Percentiles rank a stretch among this genome's conserved stretches.
Conservation (phyloP, 2,888 invertebrate species). For the Euzophera pinguis region DNA sequence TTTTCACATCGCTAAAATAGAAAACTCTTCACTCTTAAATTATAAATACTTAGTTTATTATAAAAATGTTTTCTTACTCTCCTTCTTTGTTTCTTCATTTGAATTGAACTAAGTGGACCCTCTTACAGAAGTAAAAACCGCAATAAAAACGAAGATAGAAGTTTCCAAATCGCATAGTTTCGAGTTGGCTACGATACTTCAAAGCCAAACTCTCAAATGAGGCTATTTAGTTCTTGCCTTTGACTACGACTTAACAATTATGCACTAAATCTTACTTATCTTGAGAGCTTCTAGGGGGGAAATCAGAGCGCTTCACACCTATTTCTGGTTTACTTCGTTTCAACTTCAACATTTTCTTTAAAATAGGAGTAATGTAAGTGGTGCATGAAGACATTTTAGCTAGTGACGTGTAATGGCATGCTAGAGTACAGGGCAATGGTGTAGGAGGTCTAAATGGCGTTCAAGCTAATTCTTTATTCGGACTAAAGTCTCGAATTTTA, state of each 20-base stretch:
- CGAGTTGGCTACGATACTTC: not conserved
- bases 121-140: too few species aligned
- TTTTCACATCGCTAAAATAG: too few species aligned
- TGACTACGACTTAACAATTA: constrained; percentile 31
- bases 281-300: not conserved
- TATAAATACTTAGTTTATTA: too few species aligned
- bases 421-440: constrained; percentile 11
- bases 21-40: too few species aligned
- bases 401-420: not conserved
- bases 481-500: constrained; percentile 26
- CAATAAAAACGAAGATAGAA: not conserved
- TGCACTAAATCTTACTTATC: constrained; percentile 29
- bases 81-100: not conserved
- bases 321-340: not conserved
- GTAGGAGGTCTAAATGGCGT: constrained; percentile 23
- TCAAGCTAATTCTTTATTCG: constrained; percentile 25
- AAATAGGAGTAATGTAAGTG: not conserved
- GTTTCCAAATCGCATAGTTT: not conserved
- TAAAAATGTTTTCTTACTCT: not conserved
- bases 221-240: constrained; percentile 10
- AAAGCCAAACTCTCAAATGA: not conserved
- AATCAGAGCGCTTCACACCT: not conserved
- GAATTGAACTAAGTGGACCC: not conserved
- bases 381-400: not conserved
- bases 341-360: not conserved